Evolutionary conservation across 1,140 invertebrate genomes (phyloP).

Genomic region (Coptotermes formosanus): DNA sequence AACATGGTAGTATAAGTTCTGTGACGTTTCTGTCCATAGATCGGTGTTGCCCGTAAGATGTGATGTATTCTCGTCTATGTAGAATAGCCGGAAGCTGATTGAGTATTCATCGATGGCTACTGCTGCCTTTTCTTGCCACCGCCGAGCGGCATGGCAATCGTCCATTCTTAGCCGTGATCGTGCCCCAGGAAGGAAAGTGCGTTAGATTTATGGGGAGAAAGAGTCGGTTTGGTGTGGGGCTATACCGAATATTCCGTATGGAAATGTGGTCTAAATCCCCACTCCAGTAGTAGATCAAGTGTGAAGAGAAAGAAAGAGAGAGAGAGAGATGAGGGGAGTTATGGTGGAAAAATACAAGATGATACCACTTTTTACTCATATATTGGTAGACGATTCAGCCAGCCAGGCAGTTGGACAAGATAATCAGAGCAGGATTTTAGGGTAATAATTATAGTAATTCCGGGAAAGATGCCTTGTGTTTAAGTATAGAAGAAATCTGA

Average conservation of each 20-base stretch:
- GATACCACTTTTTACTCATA: neutral
- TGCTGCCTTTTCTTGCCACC: neutral
- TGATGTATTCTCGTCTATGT: constrained; percentile 7
- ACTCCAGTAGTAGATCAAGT: neutral
- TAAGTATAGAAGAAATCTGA: no score
- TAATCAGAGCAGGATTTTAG: no score
- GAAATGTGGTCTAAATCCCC: neutral
- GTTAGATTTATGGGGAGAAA: neutral
- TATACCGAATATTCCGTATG: neutral
- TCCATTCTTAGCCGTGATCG: neutral
- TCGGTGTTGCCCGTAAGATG: neutral
- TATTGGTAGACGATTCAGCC: no score
- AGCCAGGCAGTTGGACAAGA: no score
- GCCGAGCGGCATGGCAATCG: neutral
- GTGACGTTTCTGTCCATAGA: neutral
- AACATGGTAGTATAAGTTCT: neutral
- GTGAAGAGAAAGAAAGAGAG: neutral
- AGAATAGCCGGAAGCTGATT: neutral
- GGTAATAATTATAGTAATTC: no score
- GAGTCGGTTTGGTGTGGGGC: neutral
- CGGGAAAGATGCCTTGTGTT: no score
- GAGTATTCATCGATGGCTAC: constrained; percentile 14
- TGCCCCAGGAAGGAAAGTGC: neutral
- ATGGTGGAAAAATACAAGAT: neutral
- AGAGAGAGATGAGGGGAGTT: neutral